These are phyloP conservation scores for Neoseiulus cucumeris DNA, from an alignment of 1,140 invertebrate genomes.

Conservation along the genomic window DNA sequence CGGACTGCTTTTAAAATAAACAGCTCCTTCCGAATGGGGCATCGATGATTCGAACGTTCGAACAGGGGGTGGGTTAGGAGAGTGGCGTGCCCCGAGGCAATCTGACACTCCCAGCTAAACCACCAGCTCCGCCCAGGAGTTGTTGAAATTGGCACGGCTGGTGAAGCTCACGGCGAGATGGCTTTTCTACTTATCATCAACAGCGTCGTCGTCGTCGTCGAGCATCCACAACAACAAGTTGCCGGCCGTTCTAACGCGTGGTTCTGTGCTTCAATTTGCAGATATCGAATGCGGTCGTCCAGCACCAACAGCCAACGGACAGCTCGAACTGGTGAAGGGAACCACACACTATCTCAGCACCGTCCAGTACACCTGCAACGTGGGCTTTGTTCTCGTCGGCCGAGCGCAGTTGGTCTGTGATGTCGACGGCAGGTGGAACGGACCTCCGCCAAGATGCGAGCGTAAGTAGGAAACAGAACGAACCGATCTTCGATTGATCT, in stretches of 20 bases:
- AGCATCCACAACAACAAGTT: too few relatives aligned
- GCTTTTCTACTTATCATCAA: neutral
- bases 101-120: too few relatives aligned
- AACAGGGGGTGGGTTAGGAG: too few relatives aligned
- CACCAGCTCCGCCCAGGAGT: too few relatives aligned
- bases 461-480: too few relatives aligned
- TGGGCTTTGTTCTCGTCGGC: conserved; percentile 60
- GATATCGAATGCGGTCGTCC: conserved; percentile 73
- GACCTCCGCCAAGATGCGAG: conserved; percentile 67
- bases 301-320: conserved; percentile 58
- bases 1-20: too few relatives aligned
- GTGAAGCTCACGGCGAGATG: too few relatives aligned
- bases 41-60: too few relatives aligned
- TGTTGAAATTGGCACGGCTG: too few relatives aligned
- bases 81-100: too few relatives aligned
- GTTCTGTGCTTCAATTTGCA: conserved; percentile 26
- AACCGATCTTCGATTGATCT: neutral
- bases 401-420: conserved; percentile 63
- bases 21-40: too few relatives aligned
- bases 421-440: conserved; percentile 79
- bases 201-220: too few relatives aligned
- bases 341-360: conserved; percentile 61
- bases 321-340: conserved; percentile 55
- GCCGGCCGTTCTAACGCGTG: neutral
- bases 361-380: conserved; percentile 59